Evolutionary conservation across 2,888 invertebrate species (phyloP), one percentile per base, ranked within the genome.

Genomic region (Tineola bisselliella): DNA sequence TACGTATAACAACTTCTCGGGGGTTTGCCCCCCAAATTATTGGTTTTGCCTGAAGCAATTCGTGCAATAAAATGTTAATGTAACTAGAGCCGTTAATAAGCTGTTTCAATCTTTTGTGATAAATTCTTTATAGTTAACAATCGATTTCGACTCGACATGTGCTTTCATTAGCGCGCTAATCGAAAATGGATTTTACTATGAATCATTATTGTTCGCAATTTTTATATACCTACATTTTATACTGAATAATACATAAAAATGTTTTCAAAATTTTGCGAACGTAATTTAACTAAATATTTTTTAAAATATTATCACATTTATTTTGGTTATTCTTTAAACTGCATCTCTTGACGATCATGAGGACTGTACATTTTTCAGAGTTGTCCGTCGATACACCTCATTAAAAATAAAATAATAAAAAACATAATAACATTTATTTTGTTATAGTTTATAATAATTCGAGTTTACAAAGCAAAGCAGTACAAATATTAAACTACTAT

Each of bases 81-180:
- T 76, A 73, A 79, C 79, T 75, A 70, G 73, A 77, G 78, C 80
- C 71, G 71, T 69, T 84, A 84, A 86, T 84, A 82, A 84, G 79
- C 80, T 72, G 70, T 74, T 74, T 76, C 74, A 71, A 69, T 31
- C 72, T 69, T 75, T 82, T 80, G 78, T 63, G 43, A 44, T 30
- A 33, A 25, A 19, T 19, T 58, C 15, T 15, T 30, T 58, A 18
- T 18, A 31, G 33, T 58, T 58, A 13, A 58, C 33, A 58, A 19
- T 33, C 13, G 33, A 33, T 33, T 58, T 10, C 33, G 58, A 13
- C 58, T 54, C 58, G 33, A 58, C 58, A 58, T 58, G 58, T 33
- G 58, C 30, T 58, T 54, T 54, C 19, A 54, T 54, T 60, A 54
- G 17, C 48, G 15, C 48, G 48, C 2, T 67, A 70, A 68, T 68